Evolutionary conservation across 2,888 invertebrate species (phyloP).

Genomic region (Rhodophaea formosa): DNA sequence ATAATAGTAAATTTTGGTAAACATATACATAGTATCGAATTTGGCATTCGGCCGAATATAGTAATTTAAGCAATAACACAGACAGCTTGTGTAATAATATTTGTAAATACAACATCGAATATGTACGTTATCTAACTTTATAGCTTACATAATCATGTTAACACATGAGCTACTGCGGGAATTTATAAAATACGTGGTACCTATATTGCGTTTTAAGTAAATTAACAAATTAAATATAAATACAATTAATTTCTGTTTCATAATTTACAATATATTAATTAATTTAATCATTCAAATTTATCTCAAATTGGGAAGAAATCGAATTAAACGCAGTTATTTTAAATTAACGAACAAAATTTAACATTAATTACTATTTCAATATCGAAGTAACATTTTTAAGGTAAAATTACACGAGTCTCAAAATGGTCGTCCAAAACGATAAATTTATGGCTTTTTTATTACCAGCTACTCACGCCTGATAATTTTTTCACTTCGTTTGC

Average conservation of each 20-base stretch:
- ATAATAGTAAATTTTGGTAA: background rate
- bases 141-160: too few species aligned
- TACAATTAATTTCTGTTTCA: too few species aligned
- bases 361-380: slow-evolving; percentile 13
- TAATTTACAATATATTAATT: too few species aligned
- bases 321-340: background rate
- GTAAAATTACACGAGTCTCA: background rate
- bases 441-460: slow-evolving; percentile 14
- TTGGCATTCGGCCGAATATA: background rate
- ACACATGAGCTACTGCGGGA: too few species aligned
- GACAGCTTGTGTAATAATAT: background rate
- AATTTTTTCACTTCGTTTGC: background rate
- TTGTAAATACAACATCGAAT: background rate
- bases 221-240: too few species aligned
- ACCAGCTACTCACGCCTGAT: background rate
- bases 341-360: background rate
- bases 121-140: too few species aligned
- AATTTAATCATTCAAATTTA: background rate
- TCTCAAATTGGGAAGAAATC: background rate
- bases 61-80: background rate
- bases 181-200: too few species aligned
- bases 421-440: slow-evolving; percentile 1
- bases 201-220: too few species aligned
- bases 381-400: background rate
- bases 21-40: background rate